Evolutionary conservation across 2,797 vertebrate species (phyloP), one percentile per base, ranked within the genome.

Genomic region (Cercopithecus mitis): DNA sequence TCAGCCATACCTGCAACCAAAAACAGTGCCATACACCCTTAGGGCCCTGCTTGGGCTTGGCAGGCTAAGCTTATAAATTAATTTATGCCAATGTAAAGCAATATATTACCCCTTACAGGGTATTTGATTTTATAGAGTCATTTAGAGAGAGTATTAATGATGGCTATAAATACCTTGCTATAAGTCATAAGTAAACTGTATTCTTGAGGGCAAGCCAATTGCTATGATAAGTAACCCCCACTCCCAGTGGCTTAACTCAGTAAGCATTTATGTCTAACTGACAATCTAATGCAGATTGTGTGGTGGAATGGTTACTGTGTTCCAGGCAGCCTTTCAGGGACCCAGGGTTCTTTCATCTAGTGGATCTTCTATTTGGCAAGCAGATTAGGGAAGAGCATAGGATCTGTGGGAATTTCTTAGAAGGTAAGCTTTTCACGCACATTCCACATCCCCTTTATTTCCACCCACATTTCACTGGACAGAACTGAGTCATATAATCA

Each of bases 51-150:
- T 50, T 94, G 20, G 41, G 82, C 45, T 67, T 93, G n/a, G 67
- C 25, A 75, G 47, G 47, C 7, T 70, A 84, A 88, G 27, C 61
- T 81, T 81, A 88, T 61, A 87, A 87, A 90, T 92, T 95, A 95
- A 95, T 79, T 93, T 90, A 90, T 76, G 58, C 58, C 84, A 91
- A 96, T 88, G 8, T 93, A 84, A 96, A 95, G 52, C 93, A 96
- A 96, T 91, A 82, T 52, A 89, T 89, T 83, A 76, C 55, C 27
- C 43, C 50, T 95, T 41, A 75, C 82, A 85, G 64, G 39, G 45
- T 91, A 90, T 94, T 96, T 95, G 50, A 80, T 90, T 94, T 97
- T 87, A 81, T 82, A 95, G 76, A 27, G 43, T 93, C 88, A 90
- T 90, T 97, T 95, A 95, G 83, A 67, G 17, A 58, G 27, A 79